Conservation (phyloP, 2,113 vertebrate genomes). For the Gambusia affinis region DNA sequence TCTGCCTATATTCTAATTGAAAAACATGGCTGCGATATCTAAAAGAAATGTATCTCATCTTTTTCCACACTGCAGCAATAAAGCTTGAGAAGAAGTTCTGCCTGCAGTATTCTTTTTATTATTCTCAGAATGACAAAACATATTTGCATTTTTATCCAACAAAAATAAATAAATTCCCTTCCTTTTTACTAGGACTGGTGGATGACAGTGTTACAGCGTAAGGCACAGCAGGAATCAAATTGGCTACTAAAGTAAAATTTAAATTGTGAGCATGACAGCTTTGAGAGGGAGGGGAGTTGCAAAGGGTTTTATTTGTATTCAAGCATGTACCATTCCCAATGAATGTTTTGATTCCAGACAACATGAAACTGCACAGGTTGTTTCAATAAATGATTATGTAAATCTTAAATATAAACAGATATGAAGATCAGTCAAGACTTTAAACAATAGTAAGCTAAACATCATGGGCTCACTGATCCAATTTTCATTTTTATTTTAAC, state of each 20-base stretch:
- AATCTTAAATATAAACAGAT: neutral
- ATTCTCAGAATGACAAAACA: conserved; percentile 1
- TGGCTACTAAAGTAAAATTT: neutral
- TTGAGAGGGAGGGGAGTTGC: neutral
- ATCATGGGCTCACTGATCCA: neutral
- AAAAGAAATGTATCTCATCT: conserved; percentile 13
- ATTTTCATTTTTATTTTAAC: neutral
- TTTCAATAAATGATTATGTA: neutral
- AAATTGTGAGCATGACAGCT: neutral
- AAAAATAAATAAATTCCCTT: neutral
- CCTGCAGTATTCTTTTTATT: neutral
- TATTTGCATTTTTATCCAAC: conserved; percentile 1
- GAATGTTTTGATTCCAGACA: neutral
- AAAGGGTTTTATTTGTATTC: neutral
- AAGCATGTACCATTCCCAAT: neutral
- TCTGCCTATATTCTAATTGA: conserved; percentile 24
- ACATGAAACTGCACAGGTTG: neutral
- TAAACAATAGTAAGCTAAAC: neutral
- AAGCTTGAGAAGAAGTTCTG: conserved; percentile 7
- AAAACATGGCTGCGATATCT: conserved; percentile 13
- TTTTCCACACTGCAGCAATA: conserved; percentile 13
- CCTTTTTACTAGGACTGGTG: neutral
- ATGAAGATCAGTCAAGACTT: neutral
- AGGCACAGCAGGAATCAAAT: neutral
- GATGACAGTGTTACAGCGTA: neutral